phyloP scores from a whole-genome alignment of 2,797 vertebrate genomes.

The Lemur catta region DNA sequence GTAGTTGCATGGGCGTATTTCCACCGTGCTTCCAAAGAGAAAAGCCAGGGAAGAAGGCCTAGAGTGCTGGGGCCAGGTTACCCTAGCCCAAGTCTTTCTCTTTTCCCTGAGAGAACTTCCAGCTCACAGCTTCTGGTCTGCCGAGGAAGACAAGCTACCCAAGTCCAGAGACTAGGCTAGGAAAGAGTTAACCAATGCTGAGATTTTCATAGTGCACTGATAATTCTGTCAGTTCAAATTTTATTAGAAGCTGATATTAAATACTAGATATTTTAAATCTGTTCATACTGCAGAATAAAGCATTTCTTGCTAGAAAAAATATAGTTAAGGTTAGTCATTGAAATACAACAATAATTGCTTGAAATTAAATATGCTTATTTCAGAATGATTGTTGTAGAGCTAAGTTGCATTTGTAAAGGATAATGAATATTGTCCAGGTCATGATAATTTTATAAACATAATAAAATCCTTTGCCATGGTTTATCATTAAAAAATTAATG shows the following conservation, averaged over 20 bases:
- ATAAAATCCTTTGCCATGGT: conserved; percentile 80
- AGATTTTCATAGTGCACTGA: not conserved
- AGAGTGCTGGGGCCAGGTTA: conserved; percentile 57
- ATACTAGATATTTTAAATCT: conserved; percentile 55
- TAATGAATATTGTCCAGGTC: conserved; percentile 75
- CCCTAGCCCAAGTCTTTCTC: conserved; percentile 35
- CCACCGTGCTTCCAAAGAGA: conserved; percentile 64
- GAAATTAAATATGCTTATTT: conserved; percentile 46
- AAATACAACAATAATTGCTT: conserved; percentile 44
- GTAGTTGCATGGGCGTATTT: conserved; percentile 65
- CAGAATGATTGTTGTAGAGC: conserved; percentile 70
- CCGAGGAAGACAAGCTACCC: conserved; percentile 37
- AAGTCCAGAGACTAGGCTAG: not conserved
- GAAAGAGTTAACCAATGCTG: conserved; percentile 21
- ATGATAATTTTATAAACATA: conserved; percentile 80
- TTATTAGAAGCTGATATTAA: conserved; percentile 49
- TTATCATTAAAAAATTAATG: conserved; percentile 84
- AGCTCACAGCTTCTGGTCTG: conserved; percentile 76
- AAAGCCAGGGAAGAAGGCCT: not conserved
- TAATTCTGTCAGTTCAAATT: conserved; percentile 51
- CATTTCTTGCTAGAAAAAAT: conserved; percentile 68
- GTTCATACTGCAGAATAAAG: conserved; percentile 52
- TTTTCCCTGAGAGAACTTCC: conserved; percentile 47
- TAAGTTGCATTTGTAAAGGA: conserved; percentile 58
- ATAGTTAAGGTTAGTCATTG: conserved; percentile 66